Base-by-base conservation (phyloP, 2,888 invertebrate species). In the Exocentrus adspersus region DNA sequence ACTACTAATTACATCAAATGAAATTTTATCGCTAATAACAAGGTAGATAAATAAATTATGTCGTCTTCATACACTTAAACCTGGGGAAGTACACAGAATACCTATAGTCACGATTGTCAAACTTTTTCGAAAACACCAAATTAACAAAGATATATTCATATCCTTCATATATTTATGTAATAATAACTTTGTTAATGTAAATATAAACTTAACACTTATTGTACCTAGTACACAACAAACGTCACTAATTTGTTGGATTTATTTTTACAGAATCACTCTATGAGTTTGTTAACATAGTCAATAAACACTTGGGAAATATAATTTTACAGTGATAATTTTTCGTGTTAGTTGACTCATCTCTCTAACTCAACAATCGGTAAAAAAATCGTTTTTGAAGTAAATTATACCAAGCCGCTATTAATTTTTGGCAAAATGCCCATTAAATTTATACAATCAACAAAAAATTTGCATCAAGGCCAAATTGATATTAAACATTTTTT, bases 201-300 rank as follows among this genome's bases (percentile, higher is more conserved):
- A 37, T 37, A 37, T 53, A 42, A n/a, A 48, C 17, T 51, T 53
- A 53, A 53, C 41, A 53, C 53, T 20, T 42, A 4, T 53, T 53
- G 53, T 53, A 42, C 42, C 24, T 21, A 42, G 53, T 20, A 48
- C 48, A 19, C 16, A 20, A 17, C n/a, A 20, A 4, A 42, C 53
- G 41, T 53, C 53, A 53, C 21, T 12, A 19, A 52, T 52, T 17
- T 32, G 52, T 17, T 52, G 21, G 41, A 32, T 51, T 41, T 20
- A 41, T 21, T 37, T 53, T 53, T 53, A 53, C 16, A 17, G 19
- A 37, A 14, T 53, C 12, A 4, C 19, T n/a, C n/a, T n/a, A n/a
- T 7, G 2, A 41, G 41, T 17, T 12, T 21, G 53, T 20, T 53
- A 53, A 53, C 20, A 37, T 48, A 21, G n/a, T 37, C n/a, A 37